Evolutionary conservation across 1,140 invertebrate species (phyloP).

Genomic region (Alviniconcha marisindica): DNA sequence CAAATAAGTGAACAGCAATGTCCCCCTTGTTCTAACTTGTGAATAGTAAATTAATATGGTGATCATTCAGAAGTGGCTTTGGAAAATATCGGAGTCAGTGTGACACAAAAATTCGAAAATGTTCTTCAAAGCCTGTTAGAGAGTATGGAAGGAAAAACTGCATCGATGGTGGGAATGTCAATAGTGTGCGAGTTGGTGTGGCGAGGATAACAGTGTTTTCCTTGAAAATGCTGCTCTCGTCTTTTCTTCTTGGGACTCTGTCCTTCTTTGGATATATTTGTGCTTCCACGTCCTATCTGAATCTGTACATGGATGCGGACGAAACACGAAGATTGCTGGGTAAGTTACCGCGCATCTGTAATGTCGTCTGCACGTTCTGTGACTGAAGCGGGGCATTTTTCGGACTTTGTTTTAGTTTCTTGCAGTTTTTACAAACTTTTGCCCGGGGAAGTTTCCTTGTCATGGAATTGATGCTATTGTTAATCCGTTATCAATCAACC

Average conservation of each 20-base stretch:
- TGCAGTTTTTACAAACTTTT: background rate
- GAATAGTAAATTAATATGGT: too few species aligned
- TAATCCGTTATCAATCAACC: too few species aligned
- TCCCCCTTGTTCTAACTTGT: too few species aligned
- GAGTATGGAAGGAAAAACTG: constrained; percentile 41
- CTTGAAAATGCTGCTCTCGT: constrained; percentile 51
- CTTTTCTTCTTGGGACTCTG: constrained; percentile 43
- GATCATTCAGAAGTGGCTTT: too few species aligned
- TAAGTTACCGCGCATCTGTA: constrained; percentile 51
- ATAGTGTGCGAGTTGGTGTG: constrained; percentile 40
- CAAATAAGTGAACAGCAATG: too few species aligned
- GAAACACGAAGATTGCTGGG: constrained; percentile 66
- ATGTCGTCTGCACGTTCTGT: constrained; percentile 18
- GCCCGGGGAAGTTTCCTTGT: too few species aligned
- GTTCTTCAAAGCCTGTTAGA: constrained; percentile 2
- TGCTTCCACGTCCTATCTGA: constrained; percentile 54
- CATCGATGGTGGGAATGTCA: constrained; percentile 43
- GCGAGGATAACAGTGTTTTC: constrained; percentile 43
- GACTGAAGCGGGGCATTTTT: background rate
- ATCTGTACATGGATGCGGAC: constrained; percentile 64
- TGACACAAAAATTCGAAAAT: too few species aligned
- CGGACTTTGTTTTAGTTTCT: background rate
- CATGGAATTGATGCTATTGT: too few species aligned
- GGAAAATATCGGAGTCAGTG: too few species aligned
- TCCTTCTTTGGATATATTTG: constrained; percentile 51